Evolutionary conservation across 2,888 invertebrate species (phyloP).

Genomic region (Pseudococcus longispinus): DNA sequence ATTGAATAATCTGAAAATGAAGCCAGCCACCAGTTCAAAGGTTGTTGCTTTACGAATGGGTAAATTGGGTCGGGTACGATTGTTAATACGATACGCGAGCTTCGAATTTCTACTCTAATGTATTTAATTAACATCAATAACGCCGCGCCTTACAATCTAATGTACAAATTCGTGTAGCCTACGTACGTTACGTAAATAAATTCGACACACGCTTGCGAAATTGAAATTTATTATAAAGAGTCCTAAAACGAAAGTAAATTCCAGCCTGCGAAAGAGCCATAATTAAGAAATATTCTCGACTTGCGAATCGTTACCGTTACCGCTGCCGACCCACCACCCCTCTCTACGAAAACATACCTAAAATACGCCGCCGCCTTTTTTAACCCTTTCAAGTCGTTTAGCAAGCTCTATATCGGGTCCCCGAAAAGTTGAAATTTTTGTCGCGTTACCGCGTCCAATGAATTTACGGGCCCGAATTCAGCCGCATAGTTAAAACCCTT

Average conservation of each 20-base stretch:
- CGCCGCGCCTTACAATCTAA: background rate
- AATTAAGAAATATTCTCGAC: constrained; percentile 35
- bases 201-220: constrained; percentile 4
- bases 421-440: constrained; percentile 18
- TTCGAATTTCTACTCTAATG: background rate
- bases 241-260: background rate
- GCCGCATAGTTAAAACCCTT: background rate
- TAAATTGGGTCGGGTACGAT: background rate
- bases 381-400: background rate
- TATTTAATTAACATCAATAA: constrained; percentile 34
- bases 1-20: constrained; percentile 21
- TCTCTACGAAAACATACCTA: background rate
- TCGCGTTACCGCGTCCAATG: background rate
- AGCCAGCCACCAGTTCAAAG: background rate
- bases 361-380: background rate
- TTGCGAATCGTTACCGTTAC: constrained; percentile 10
- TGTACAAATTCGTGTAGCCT: background rate
- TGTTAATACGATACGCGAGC: constrained; percentile 8
- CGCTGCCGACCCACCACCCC: background rate
- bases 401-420: background rate
- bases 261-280: background rate
- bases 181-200: background rate
- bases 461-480: background rate
- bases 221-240: constrained; percentile 36
- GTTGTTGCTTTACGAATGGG: background rate